Percentiles rank a stretch among this genome's conserved stretches.
Conservation (phyloP, 2,797 vertebrate species). For the Onychomys leucogaster region DNA sequence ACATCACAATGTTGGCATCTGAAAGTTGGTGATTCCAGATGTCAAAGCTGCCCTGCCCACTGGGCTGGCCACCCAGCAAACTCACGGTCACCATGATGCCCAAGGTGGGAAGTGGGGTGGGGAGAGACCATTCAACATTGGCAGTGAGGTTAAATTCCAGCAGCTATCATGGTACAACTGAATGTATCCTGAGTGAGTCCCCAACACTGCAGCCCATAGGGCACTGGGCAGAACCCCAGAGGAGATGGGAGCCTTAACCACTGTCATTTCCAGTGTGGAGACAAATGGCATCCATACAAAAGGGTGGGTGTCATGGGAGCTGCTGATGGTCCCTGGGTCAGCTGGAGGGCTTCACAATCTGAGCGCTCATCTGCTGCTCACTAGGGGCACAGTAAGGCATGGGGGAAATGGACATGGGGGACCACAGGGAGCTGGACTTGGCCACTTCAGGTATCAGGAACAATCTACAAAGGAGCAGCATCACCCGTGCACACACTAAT, state of each 20-base stretch:
- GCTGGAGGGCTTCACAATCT: background rate
- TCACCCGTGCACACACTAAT: background rate
- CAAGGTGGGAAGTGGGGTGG: too few relatives aligned
- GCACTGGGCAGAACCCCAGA: background rate
- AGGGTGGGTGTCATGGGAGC: background rate
- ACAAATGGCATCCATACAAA: background rate
- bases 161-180: too few relatives aligned
- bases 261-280: too few relatives aligned
- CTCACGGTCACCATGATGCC: background rate
- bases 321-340: background rate
- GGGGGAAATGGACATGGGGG: background rate
- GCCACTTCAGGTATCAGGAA: background rate
- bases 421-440: background rate
- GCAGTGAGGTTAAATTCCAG: background rate
- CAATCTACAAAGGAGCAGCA: background rate
- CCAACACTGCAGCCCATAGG: too few relatives aligned
- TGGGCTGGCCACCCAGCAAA: background rate
- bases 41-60: background rate
- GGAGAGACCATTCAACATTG: too few relatives aligned
- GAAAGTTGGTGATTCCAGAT: conserved; percentile 47
- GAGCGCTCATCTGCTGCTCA: background rate
- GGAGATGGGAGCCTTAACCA: background rate
- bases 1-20: conserved; percentile 30
- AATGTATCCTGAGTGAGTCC: background rate
- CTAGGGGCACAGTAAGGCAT: background rate